Base-by-base conservation (phyloP, 2,888 invertebrate species). In the Erpobdella octoculata region DNA sequence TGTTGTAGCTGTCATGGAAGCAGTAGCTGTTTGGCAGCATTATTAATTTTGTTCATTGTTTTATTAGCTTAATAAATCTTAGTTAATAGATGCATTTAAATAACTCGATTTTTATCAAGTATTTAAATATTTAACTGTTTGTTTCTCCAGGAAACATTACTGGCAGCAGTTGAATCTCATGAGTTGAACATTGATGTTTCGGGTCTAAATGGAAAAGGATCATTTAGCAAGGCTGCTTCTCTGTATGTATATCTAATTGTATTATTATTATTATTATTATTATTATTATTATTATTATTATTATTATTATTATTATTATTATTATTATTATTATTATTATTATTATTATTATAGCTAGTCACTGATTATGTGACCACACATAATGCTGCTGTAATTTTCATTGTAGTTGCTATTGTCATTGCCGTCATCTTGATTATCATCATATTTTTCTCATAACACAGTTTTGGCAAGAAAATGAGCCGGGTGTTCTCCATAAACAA, bases 401-500 rank as follows among this genome's bases (percentile, higher is more conserved):
- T 41, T 28, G 28, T 3, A 53, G 21, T 1, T 2, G 15, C 28
- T 21, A n/a, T 15, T n/a, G 1, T 1, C 53, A 6, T 5, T 53
- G 53, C 8, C 28, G 21, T 12, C 21, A 25, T 25, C n/a, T n/a
- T 9, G 8, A 53, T n/a, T 1, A 53, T 6, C 21, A 12, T 25
- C 5, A 21, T 48, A 6, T 9, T 48, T n/a, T 48, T 1, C 8
- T 9, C 28, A 25, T 53, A 53, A 25, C 72, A 6, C 75, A 81
- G 81, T 73, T 79, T 81, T 71, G 79, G 81, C 62, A 79, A 81
- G 74, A 76, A 82, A 87, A 92, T 95, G 78, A 92, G 92, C 70
- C 88, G 95, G 77, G 94, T 94, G 76, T 90, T 95, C 81, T 94
- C 93, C 76, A 93, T 95, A 85, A 93, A 92, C 84, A 92, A 93